A percentile compares a stretch with the other conserved stretches of the same genome.
These are phyloP conservation scores for Hydrotaea cyrtoneurina DNA, from an alignment of 2,888 invertebrate genomes.

Conservation along the genomic window DNA sequence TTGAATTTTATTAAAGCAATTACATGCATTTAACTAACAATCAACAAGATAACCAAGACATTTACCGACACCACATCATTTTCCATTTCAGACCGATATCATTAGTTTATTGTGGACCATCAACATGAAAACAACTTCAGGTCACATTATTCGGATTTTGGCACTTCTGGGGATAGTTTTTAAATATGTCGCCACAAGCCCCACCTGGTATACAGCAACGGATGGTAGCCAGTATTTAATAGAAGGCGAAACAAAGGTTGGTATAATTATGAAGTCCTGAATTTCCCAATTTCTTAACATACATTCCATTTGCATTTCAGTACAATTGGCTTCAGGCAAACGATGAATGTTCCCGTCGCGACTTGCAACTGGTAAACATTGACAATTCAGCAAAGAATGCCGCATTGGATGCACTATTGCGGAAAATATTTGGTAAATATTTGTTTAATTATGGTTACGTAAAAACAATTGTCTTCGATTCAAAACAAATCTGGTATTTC, in stretches of 20 bases:
- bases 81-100: no score
- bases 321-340: constrained; percentile 28
- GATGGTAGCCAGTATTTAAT: background rate
- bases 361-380: background rate
- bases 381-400: constrained; percentile 1
- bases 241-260: background rate
- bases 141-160: background rate
- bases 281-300: no score
- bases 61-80: no score
- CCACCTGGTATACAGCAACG: background rate
- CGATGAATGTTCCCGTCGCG: constrained; percentile 4
- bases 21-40: no score
- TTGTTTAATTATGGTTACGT: no score
- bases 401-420: background rate
- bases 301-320: background rate
- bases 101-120: background rate
- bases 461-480: no score
- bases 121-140: background rate
- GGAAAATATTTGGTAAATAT: background rate
- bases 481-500: no score
- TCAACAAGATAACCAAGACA: no score
- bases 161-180: background rate
- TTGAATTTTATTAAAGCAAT: no score
- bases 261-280: no score
- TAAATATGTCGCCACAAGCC: background rate